phyloP scores from a whole-genome alignment of 2,888 invertebrate species.

The Didymodactylos carnosus region DNA sequence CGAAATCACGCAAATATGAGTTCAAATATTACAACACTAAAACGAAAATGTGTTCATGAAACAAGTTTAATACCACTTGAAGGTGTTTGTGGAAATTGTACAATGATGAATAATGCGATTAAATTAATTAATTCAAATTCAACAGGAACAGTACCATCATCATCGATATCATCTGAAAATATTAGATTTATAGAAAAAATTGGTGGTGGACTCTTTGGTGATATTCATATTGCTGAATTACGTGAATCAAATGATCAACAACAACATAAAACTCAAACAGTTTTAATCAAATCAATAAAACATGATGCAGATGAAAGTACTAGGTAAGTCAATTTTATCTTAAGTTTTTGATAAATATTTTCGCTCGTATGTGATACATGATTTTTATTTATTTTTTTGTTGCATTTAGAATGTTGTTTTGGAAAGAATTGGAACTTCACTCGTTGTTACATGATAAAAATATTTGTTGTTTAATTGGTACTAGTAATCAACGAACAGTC shows the following conservation, averaged over 20 bases:
- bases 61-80: slow-evolving; percentile 42
- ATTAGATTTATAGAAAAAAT: not conserved
- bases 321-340: not conserved
- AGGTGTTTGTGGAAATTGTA: slow-evolving; percentile 42
- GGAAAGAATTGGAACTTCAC: not conserved
- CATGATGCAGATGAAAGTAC: not conserved
- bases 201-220: not conserved
- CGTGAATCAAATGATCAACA: not conserved
- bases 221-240: not conserved
- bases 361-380: no score
- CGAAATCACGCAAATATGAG: no score
- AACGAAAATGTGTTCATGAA: slow-evolving; percentile 42
- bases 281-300: not conserved
- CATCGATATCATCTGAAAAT: not conserved
- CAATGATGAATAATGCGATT: no score
- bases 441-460: not conserved
- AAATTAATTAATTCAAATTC: not conserved
- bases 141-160: no score
- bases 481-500: not conserved
- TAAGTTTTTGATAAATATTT: no score
- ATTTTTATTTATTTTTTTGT: not conserved
- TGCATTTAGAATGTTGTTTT: not conserved
- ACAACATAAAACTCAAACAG: not conserved
- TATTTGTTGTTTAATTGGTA: not conserved
- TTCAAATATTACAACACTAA: not conserved